A percentile compares a stretch with the other conserved stretches of the same genome.
phyloP scores from a whole-genome alignment of 2,797 vertebrate species.

The Anableps anableps region DNA sequence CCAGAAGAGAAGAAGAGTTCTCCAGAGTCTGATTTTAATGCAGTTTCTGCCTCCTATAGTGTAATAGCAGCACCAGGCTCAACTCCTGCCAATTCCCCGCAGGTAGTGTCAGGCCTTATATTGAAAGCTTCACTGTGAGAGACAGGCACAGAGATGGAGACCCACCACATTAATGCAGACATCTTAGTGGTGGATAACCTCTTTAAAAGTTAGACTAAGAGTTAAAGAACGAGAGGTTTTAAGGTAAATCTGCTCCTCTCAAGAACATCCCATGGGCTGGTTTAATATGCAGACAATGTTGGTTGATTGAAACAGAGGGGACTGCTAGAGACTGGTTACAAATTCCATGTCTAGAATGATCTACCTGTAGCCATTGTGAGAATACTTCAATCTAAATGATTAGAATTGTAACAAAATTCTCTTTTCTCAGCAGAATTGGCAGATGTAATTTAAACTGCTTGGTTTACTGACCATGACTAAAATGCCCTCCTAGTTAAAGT shows the following conservation, averaged over 20 bases:
- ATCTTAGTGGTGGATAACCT: not conserved
- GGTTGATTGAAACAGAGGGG: not conserved
- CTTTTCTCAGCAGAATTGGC: not conserved
- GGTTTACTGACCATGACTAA: not conserved
- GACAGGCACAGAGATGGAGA: not conserved
- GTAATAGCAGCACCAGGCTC: not conserved
- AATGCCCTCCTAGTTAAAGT: not conserved
- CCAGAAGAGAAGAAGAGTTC: not conserved
- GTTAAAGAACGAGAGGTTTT: not conserved
- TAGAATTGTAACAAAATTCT: not conserved
- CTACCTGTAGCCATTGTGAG: not conserved
- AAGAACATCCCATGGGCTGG: not conserved
- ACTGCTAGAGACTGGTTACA: not conserved
- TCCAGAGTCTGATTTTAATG: not conserved
- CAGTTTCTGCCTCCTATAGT: not conserved
- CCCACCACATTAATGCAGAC: not conserved
- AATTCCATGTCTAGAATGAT: not conserved
- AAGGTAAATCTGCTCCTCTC: not conserved
- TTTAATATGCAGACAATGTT: not conserved
- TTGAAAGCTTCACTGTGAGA: not conserved
- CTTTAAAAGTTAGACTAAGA: not conserved
- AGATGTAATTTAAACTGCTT: not conserved
- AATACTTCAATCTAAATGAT: not conserved
- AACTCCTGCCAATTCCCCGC: not conserved
- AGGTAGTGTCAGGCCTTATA: not conserved